phyloP scores from a whole-genome alignment of 2,797 vertebrate species.

The Rhyacichthys aspro region DNA sequence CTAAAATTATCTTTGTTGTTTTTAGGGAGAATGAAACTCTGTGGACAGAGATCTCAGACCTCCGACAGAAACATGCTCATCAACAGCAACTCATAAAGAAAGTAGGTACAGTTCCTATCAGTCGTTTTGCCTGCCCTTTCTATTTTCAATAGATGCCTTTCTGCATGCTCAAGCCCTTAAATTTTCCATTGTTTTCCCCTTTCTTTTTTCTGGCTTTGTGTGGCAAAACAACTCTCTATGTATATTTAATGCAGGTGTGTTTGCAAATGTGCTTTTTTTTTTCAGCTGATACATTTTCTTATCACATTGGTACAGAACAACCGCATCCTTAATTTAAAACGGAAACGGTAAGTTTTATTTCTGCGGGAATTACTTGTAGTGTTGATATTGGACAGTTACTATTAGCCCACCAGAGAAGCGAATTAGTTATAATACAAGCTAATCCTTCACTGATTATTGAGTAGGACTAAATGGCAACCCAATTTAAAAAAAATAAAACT shows the following conservation, averaged over 20 bases:
- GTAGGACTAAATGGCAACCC: too few relatives aligned
- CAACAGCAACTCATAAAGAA: constrained; percentile 96
- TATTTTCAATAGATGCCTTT: background rate
- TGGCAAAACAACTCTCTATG: background rate
- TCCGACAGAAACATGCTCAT: constrained; percentile 92
- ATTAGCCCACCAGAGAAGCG: too few relatives aligned
- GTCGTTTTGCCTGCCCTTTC: too few relatives aligned
- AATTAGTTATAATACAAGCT: too few relatives aligned
- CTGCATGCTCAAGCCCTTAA: too few relatives aligned
- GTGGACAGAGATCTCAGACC: constrained; percentile 93
- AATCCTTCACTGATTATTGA: too few relatives aligned
- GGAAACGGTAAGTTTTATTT: constrained; percentile 86
- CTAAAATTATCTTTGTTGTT: constrained; percentile 19
- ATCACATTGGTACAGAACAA: constrained; percentile 96
- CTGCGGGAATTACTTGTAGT: too few relatives aligned
- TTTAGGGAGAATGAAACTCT: constrained; percentile 93
- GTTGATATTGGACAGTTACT: too few relatives aligned
- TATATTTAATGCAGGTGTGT: background rate
- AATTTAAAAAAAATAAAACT: too few relatives aligned
- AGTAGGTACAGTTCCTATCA: constrained; percentile 62
- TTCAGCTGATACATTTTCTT: constrained; percentile 95
- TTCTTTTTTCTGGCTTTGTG: too few relatives aligned
- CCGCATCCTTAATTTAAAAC: constrained; percentile 91
- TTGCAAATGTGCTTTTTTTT: too few relatives aligned
- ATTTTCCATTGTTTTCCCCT: too few relatives aligned